Conservation (phyloP, 2,113 vertebrate species). For the Tragelaphus imberbis region DNA sequence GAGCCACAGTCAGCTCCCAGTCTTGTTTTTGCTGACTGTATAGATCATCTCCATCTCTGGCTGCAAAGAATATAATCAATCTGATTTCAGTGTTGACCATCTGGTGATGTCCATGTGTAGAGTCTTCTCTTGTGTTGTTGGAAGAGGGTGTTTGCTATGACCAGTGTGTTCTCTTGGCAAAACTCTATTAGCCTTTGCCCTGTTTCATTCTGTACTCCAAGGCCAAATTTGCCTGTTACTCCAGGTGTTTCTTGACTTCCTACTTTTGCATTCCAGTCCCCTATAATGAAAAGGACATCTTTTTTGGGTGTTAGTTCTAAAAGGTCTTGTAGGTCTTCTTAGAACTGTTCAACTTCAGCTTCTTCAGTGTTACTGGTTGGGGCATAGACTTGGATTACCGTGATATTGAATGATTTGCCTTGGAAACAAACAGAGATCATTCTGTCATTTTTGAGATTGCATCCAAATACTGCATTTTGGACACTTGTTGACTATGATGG, state of each 20-base stretch:
- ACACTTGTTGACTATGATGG: neutral
- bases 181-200: too few species aligned
- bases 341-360: too few species aligned
- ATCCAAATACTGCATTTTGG: neutral
- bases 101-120: neutral
- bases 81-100: rapidly evolving
- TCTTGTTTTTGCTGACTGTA: neutral
- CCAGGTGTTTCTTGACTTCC: too few species aligned
- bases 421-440: neutral
- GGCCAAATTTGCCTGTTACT: too few species aligned
- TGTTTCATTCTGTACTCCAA: too few species aligned
- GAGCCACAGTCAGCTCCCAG: neutral
- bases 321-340: too few species aligned
- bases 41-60: neutral
- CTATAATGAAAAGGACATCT: too few species aligned
- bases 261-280: too few species aligned
- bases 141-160: neutral
- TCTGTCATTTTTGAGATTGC: neutral
- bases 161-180: too few species aligned
- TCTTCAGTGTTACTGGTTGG: too few species aligned
- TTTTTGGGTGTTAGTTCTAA: too few species aligned
- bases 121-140: neutral
- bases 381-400: neutral
- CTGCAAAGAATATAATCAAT: neutral
- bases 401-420: neutral